Percentiles rank a stretch among this genome's conserved stretches.
Evolutionary conservation across 1,140 invertebrate genomes (phyloP).

Genomic region (Bombus fervidus): DNA sequence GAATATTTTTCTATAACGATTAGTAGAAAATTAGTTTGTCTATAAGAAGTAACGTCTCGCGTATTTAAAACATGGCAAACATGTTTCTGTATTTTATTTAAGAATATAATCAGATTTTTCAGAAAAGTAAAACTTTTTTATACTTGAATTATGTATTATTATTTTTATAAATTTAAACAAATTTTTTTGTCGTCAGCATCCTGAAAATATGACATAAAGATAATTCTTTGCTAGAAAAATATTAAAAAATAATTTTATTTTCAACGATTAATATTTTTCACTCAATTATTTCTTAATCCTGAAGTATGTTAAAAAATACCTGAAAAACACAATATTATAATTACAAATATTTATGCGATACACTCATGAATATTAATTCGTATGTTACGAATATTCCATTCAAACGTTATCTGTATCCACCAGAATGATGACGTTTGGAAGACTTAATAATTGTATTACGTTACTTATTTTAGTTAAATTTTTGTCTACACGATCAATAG

Average conservation of each 20-base stretch:
- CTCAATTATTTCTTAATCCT: not conserved
- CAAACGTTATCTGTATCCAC: not conserved
- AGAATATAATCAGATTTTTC: not conserved
- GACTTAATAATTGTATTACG: not conserved
- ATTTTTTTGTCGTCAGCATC: not conserved
- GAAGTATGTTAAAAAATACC: slow-evolving; percentile 11
- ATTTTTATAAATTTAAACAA: not conserved
- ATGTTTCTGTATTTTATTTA: not conserved
- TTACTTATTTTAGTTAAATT: not conserved
- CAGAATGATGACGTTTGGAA: not conserved
- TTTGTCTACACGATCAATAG: not conserved
- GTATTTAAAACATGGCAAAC: not conserved
- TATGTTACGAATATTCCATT: not conserved
- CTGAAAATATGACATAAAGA: slow-evolving; percentile 14
- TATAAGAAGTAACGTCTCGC: not conserved
- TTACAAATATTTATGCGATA: not conserved
- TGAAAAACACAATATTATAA: slow-evolving; percentile 11
- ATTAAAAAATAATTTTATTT: not conserved
- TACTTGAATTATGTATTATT: not conserved
- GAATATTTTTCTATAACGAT: not conserved
- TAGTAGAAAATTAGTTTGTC: not conserved
- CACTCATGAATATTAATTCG: not conserved
- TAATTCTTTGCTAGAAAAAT: not conserved
- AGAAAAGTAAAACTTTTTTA: too few relatives aligned
- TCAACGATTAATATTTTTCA: not conserved